Evolutionary conservation across 2,888 invertebrate species (phyloP), one percentile per base, ranked within the genome.

Genomic region (Ectemnius cavifrons): DNA sequence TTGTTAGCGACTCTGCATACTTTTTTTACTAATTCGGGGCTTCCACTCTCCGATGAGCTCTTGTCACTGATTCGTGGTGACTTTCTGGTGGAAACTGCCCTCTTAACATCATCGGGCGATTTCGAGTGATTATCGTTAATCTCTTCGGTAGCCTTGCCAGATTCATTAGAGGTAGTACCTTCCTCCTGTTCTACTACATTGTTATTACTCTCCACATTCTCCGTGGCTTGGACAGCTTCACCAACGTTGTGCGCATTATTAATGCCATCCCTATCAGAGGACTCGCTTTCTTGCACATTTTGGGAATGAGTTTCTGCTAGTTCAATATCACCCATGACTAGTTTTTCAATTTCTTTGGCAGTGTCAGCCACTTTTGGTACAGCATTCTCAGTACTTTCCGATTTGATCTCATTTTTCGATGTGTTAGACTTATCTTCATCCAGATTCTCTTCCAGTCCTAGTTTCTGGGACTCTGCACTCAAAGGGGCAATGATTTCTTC

Each of bases 321-420:
- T 78, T 90, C 89, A 59, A 84, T 88, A 67, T 90, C 90, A 65
- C 90, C 90, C 90, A 91, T 91, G 87, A 91, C 91, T 89, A 91
- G 89, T 85, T 90, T 91, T 78, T 91, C 91, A 69, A 91, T 91
- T 85, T 91, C 91, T 90, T 91, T 91, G 89, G 91, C 91, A 87
- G 91, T 91, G 76, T 90, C 90, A 63, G 90, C 91, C 79, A 91
- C 89, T 82, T 87, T 90, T 67, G 91, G 91, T 82, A 90, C 87
- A 59, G 90, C 85, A 79, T 88, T 89, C 20, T 88, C 87, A 23
- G 85, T 75, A 67, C 75, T 84, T 3, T 88, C 87, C 1, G 85
- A 82, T 60, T 85, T 82, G 18, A 82, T 75, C 23, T 89, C 86
- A 27, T 82, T 85, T 47, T 80, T 84, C 13, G 87, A 77, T 23